Base-by-base conservation (phyloP, 1,140 invertebrate genomes). In the Drosophila rhopaloa region DNA sequence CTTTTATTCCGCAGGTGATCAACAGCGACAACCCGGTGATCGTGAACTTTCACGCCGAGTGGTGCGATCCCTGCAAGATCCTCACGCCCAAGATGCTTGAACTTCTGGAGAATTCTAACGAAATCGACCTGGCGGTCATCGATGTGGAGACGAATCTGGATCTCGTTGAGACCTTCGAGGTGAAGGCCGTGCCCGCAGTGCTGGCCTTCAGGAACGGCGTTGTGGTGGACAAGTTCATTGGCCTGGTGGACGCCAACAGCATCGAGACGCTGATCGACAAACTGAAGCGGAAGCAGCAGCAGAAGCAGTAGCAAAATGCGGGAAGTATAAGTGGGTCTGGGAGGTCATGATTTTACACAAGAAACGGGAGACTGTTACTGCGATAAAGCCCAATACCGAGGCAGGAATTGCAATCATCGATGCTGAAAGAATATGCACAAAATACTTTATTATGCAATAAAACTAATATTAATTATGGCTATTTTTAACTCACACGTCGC, bases 1-100 rank as follows among this genome's bases (percentile, higher is more conserved):
- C 29, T 16, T 1, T 11, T 11, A 11, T 13, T n/a, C 1, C 32
- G 0, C 76, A 97, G 94, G 96, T 97, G 35, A 96, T 97, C 94
- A 96, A 97, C 85, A 96, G 95, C 82, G 94, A 94, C 41, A 95
- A 96, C 77, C 96, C 96, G 27, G 96, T 97, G 7, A 96, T 97
- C 92, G 96, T 97, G 3, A 97, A 97, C 92, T 97, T 97, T 89
- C 96, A 97, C 81, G 96, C 96, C 5, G 96, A 97, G 75, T 99
- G 98, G 98, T 95, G 98, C 93, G 97, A 98, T 85, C 98, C 98
- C 0, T 99, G 98, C 92, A 98, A 98, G 93, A 95, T 98, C 60
- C 93, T 99, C 2, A 98, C 97, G 11, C 98, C 98, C 11, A 96
- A 98, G 91, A 94, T 99, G 79, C 96, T 97, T 91, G 95, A 96